phyloP scores from a whole-genome alignment of 2,113 vertebrate genomes.

The Suricata suricatta region DNA sequence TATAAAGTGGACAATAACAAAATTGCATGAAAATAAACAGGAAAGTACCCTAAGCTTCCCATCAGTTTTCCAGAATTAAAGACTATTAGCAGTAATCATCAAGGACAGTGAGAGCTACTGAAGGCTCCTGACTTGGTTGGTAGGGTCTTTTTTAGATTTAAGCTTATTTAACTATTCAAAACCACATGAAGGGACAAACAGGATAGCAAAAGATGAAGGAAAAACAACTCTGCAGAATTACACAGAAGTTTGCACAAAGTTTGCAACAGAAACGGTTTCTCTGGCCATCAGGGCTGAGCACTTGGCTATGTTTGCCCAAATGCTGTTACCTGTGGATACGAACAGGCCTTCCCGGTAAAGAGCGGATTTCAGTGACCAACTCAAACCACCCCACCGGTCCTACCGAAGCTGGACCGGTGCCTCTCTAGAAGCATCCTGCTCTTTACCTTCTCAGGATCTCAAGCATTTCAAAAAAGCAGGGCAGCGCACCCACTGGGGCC shows the following conservation, averaged over 20 bases:
- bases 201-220: not conserved
- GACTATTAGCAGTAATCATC: not conserved
- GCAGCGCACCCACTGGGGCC: slow-evolving; percentile 72
- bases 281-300: not conserved
- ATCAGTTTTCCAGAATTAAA: not conserved
- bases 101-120: not conserved
- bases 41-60: not conserved
- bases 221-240: not conserved
- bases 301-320: slow-evolving; percentile 21
- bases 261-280: not conserved
- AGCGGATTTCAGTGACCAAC: slow-evolving; percentile 35
- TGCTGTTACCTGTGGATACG: not conserved
- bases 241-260: slow-evolving; percentile 18
- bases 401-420: slow-evolving; percentile 20
- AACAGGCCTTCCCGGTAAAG: not conserved
- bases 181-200: not conserved
- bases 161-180: not conserved
- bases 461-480: slow-evolving; percentile 78
- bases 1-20: slow-evolving; percentile 1
- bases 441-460: slow-evolving; percentile 75
- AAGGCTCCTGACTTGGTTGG: not conserved
- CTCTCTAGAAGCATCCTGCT: slow-evolving; percentile 70
- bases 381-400: slow-evolving; percentile 60
- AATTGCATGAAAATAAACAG: not conserved
- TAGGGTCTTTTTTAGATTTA: not conserved